Conservation (phyloP, 2,888 invertebrate species). For the Brachynemurus nebulosus region DNA sequence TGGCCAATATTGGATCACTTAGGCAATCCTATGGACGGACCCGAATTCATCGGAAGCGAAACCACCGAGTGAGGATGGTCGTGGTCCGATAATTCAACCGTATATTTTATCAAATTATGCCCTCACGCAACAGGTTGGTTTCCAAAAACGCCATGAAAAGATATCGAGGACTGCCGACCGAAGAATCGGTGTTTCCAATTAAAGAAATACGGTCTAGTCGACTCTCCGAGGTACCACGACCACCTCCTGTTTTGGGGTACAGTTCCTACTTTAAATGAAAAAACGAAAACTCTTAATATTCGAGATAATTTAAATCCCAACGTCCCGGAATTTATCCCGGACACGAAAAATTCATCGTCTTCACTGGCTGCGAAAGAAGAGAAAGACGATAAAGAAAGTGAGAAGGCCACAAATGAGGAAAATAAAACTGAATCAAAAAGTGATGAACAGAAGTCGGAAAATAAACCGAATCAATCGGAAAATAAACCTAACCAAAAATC, state of each 20-base stretch:
- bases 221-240: slow-evolving; percentile 13
- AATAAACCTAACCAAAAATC: not conserved
- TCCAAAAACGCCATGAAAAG: not conserved
- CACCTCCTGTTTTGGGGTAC: slow-evolving; percentile 7
- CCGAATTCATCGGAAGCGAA: slow-evolving; percentile 3
- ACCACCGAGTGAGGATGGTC: slow-evolving; percentile 6
- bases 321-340: slow-evolving; percentile 73
- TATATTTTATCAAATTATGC: not conserved
- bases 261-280: too few species aligned
- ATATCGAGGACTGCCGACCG: slow-evolving; percentile 3
- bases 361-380: too few species aligned
- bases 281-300: too few species aligned
- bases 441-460: slow-evolving; percentile 7
- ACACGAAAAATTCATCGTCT: too few species aligned
- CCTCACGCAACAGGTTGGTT: not conserved
- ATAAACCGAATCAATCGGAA: slow-evolving; percentile 4
- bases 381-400: too few species aligned
- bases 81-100: too few species aligned
- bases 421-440: not conserved
- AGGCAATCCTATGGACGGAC: slow-evolving; percentile 5
- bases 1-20: slow-evolving; percentile 70
- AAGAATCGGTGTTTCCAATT: slow-evolving; percentile 9
- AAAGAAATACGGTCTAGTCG: slow-evolving; percentile 6
- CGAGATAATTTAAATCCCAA: slow-evolving; percentile 64
- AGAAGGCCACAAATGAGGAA: too few species aligned